phyloP scores from a whole-genome alignment of 2,113 vertebrate genomes.

The Cheirogaleus medius region DNA sequence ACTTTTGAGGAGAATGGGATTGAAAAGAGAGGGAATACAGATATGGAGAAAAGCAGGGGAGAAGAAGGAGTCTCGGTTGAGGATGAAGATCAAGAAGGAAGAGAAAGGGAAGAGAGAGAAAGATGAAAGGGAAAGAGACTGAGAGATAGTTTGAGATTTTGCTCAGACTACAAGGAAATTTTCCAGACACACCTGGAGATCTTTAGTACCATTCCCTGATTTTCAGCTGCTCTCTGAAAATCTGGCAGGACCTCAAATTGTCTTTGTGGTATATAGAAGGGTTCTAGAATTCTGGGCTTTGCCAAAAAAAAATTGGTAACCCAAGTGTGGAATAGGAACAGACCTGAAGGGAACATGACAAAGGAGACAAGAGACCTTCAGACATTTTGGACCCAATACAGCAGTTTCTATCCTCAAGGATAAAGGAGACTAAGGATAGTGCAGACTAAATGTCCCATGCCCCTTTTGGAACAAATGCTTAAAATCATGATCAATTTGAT shows the following conservation, averaged over 20 bases:
- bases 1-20: background rate
- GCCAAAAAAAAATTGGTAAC: background rate
- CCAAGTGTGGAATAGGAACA: background rate
- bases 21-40: background rate
- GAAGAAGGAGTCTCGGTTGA: background rate
- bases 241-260: background rate
- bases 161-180: background rate
- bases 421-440: background rate
- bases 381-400: background rate
- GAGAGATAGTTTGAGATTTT: background rate
- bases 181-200: background rate
- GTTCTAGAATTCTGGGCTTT: background rate
- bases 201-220: background rate
- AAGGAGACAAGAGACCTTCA: background rate
- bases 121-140: background rate
- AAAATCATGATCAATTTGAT: background rate
- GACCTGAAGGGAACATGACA: background rate
- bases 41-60: background rate
- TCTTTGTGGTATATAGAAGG: background rate
- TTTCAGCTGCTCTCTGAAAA: background rate
- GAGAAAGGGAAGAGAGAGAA: background rate
- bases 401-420: background rate
- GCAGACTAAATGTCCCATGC: background rate
- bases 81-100: background rate
- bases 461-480: background rate